Evolutionary conservation across 2,888 invertebrate species (phyloP), one percentile per base, ranked within the genome.

Genomic region (Tenthredo notha): DNA sequence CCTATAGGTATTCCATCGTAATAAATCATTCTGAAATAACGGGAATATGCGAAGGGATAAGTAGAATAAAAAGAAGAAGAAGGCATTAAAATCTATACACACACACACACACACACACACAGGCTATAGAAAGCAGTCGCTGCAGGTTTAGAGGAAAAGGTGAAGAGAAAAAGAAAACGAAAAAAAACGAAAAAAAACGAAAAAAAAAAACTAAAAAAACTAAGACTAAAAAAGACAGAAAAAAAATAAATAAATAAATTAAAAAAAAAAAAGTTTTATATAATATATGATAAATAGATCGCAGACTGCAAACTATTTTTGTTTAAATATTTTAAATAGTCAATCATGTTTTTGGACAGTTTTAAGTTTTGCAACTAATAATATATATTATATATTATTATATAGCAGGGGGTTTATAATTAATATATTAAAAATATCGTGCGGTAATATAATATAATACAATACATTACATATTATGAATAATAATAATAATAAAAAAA

Each of bases 311-410:
- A 75, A 75, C 75, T 77, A 77, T 77, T 77, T 77, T 77, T 77
- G 50, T 77, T 77, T 33, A 77, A 77, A 77, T 77, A 77, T 77
- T 77, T 77, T 21, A 12, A 77, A 77, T 77, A 77, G 77, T 33
- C 33, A 67, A 33, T 54, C 37, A 77, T 77, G 77, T 77, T 77
- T 77, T 77, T 77, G 50, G 54, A 77, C 77, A 77, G 72, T 74
- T 43, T 54, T 54, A 77, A 37, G 77, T 77, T 77, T 77, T 54
- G 29, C 77, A 77, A 77, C 47, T 77, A 54, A 77, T 75, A 37
- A 15, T 21, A 25, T 25, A 47, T 43, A 75, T 75, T 75, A 37
- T 75, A 37, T 67, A 33, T 61, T 61, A 61, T 61, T 61, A 67
- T 33, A 5, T 33, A 33, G 25, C 12, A 61, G 21, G 29, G 29